phyloP scores from a whole-genome alignment of 2,113 vertebrate species.

The Pelmatolapia mariae region DNA sequence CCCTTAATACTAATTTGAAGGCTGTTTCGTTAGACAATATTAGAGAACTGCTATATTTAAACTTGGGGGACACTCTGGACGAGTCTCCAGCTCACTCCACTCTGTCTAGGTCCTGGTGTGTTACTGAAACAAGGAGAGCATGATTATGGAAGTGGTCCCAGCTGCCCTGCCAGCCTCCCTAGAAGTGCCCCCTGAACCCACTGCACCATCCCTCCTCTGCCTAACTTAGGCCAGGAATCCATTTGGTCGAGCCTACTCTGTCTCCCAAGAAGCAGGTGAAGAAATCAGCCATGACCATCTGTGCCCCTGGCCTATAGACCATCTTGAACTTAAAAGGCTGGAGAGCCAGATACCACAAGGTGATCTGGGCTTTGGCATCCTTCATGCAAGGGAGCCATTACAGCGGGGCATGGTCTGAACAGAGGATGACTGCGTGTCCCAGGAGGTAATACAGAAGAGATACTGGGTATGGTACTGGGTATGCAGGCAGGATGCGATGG shows the following conservation, averaged over 20 bases:
- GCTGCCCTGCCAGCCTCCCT: neutral
- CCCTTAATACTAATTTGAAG: neutral
- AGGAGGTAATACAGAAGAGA: neutral
- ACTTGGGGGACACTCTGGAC: neutral
- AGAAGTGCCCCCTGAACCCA: neutral
- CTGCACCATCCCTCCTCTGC: neutral
- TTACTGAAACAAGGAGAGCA: neutral
- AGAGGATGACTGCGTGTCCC: neutral
- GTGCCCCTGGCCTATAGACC: neutral
- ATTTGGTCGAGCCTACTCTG: neutral
- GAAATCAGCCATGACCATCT: neutral
- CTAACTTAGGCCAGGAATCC: neutral
- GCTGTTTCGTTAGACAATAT: neutral
- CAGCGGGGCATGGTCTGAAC: neutral
- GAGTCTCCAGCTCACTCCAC: neutral
- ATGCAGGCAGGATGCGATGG: fast-evolving
- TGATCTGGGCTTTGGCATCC: neutral
- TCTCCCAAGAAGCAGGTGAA: neutral
- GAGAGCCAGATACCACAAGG: neutral
- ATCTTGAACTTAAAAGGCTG: neutral
- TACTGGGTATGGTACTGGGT: neutral
- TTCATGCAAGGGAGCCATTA: neutral
- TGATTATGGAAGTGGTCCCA: neutral
- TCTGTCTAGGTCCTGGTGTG: neutral
- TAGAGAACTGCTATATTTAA: neutral